Base-by-base conservation (phyloP, 35 echinoderm and acorn worm species). In the Stichopus chloronotus region DNA sequence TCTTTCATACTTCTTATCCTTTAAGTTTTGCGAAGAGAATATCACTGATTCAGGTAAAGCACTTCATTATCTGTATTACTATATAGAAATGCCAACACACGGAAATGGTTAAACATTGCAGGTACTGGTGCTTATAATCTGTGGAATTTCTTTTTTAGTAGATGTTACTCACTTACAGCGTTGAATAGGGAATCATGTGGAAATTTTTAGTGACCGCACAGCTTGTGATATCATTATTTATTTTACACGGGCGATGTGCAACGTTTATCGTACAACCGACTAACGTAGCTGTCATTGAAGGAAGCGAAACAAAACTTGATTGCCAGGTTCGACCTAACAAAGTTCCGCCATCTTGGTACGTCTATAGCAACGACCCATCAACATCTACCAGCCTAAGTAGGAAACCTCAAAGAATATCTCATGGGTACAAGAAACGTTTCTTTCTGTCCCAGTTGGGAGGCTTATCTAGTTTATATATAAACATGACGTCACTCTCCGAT, bases 351-450 rank as follows among this genome's bases (percentile, higher is more conserved):
- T 19, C 19, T 20, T 91, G 88, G 88, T 52, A 91, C 65, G 43
- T 56, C 13, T 91, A 76, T 65, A 58, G 12, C 19, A 87, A 57
- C 55, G 17, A 7, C 10, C 80, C 58, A 20, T 9, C 82, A 17
- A 53, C 22, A 10, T 30, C 78, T 17, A 80, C 22, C 22, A 53
- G 78, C 12, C 30, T 43, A 43, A 43, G 30, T 43, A 43, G 30
- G 30, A 25, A 16, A 20, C 8, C 10, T 25, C 6, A 78, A 53
- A 17, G 12, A 52, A 12, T 76, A 6, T 30, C 30, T 30, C 63
- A 76, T 57, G 88, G 88, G 19, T 91, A 24, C 57, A 12, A 53
- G 56, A 91, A 91, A 76, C 63, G 88, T 7, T 91, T 76, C 72
- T 91, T 91, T 23, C 13, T 91, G 25, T 25, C 65, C 16, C 11